These are phyloP conservation scores for Heliangelus exortis DNA, from an alignment of 2,797 vertebrate species.

Conservation along the genomic window DNA sequence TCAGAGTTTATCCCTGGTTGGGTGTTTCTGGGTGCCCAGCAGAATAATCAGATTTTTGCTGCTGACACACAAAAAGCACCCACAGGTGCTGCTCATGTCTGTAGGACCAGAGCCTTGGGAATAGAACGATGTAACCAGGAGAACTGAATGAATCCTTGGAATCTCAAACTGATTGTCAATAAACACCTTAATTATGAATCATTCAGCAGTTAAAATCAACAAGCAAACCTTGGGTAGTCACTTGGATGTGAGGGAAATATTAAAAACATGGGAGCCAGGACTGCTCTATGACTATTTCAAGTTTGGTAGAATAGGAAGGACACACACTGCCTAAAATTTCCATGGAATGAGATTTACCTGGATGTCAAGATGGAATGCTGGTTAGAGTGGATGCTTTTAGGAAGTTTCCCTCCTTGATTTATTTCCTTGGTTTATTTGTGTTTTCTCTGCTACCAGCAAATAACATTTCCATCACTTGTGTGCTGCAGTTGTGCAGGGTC, in stretches of 20 bases:
- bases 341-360: neutral
- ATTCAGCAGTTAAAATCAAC: neutral
- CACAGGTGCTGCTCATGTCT: neutral
- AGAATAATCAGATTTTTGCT: neutral
- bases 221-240: neutral
- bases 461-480: neutral
- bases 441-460: neutral
- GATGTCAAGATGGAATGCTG: neutral
- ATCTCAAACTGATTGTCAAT: neutral
- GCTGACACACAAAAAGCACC: neutral
- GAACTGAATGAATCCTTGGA: neutral
- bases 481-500: neutral
- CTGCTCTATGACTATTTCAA: neutral
- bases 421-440: neutral
- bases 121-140: neutral
- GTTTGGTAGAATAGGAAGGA: neutral
- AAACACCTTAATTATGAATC: neutral
- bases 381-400: neutral
- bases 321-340: neutral
- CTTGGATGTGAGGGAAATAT: neutral
- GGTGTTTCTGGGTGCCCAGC: neutral
- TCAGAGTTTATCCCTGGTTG: neutral
- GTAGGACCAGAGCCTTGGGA: neutral
- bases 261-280: neutral
- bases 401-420: neutral